Evolutionary conservation across 2,888 invertebrate genomes (phyloP).

Genomic region (Ischnus inquisitorius): DNA sequence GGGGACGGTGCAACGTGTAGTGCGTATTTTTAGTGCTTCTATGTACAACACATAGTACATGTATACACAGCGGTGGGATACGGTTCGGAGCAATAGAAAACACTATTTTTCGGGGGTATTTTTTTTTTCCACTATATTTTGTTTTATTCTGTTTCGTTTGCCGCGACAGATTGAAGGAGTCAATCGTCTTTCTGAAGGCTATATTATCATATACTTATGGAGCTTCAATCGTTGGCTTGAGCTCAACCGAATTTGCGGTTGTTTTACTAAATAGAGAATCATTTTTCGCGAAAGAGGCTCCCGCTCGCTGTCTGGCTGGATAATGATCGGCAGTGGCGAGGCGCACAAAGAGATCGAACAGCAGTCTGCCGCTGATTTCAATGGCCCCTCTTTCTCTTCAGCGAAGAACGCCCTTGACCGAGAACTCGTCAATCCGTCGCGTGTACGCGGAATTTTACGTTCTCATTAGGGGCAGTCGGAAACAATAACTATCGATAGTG

Average conservation of each 20-base stretch:
- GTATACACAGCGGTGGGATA: not conserved
- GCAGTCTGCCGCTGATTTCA: slow-evolving; percentile 30
- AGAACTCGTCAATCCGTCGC: not conserved
- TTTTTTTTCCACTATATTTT: not conserved
- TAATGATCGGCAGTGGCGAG: not conserved
- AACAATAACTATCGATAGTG: not conserved
- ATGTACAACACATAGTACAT: not conserved
- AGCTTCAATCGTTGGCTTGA: not conserved
- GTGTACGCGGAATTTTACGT: too few species aligned
- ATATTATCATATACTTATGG: not conserved
- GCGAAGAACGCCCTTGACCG: slow-evolving; percentile 45
- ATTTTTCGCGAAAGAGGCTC: not conserved
- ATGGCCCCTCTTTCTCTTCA: not conserved
- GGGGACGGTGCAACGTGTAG: slow-evolving; percentile 41
- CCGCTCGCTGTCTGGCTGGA: not conserved
- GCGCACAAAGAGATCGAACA: slow-evolving; percentile 6
- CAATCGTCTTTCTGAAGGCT: not conserved
- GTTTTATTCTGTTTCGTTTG: not conserved
- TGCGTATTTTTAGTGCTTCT: not conserved
- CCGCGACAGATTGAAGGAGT: not conserved
- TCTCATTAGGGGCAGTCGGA: too few species aligned
- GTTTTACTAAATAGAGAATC: not conserved
- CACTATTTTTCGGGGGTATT: not conserved
- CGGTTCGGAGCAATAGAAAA: not conserved
- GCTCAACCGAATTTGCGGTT: not conserved